phyloP scores from a whole-genome alignment of 2,113 vertebrate species.

The Nettapus auritus region DNA sequence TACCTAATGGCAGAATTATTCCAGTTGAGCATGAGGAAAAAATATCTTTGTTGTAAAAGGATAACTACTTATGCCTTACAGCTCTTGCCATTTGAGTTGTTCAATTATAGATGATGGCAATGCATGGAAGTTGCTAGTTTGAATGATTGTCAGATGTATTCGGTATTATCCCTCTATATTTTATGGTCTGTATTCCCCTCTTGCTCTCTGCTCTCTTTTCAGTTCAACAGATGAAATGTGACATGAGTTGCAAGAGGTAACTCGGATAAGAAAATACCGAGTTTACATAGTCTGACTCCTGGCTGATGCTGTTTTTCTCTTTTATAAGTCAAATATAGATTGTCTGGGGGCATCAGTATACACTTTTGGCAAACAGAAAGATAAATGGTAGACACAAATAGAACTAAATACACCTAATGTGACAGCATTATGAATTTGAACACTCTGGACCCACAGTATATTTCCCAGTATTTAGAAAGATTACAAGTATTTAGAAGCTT shows the following conservation, averaged over 20 bases:
- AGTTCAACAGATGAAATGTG: neutral
- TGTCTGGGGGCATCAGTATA: neutral
- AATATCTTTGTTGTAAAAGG: neutral
- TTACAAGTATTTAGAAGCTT: no score
- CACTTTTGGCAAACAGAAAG: neutral
- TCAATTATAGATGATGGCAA: neutral
- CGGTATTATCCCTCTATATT: neutral
- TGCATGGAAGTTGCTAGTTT: neutral
- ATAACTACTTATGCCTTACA: neutral
- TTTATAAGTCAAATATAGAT: neutral
- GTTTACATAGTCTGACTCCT: neutral
- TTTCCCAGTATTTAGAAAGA: conserved; percentile 5
- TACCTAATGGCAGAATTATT: neutral
- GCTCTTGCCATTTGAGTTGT: neutral
- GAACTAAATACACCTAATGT: neutral
- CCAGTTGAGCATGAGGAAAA: neutral
- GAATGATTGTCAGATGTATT: conserved; percentile 2
- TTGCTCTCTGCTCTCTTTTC: neutral
- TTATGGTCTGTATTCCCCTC: neutral
- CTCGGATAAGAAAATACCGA: neutral
- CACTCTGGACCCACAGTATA: neutral
- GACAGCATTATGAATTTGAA: neutral
- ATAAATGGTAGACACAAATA: neutral
- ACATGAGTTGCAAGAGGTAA: neutral
- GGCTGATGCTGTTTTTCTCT: neutral